A percentile compares a stretch with the other conserved stretches of the same genome.
Conservation (phyloP, 2,888 invertebrate genomes). For the Trissonchulus sp. region DNA sequence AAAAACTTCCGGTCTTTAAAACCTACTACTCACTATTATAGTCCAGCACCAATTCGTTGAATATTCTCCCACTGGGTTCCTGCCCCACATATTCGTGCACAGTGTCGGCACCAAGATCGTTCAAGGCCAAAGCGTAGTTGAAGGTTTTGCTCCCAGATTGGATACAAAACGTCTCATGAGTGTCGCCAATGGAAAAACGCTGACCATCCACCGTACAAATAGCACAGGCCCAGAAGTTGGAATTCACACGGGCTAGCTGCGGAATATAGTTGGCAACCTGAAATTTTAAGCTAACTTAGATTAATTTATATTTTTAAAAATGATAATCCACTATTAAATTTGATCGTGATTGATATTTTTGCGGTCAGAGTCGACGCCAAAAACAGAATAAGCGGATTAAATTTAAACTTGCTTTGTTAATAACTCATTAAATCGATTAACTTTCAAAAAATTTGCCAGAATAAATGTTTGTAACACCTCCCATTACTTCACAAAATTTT, state of each 20-base stretch:
- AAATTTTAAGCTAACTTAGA: conserved; percentile 21
- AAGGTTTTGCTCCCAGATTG: conserved; percentile 55
- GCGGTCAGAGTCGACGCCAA: no score
- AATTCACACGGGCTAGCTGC: conserved; percentile 77
- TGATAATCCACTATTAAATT: no score
- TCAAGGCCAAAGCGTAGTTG: conserved; percentile 54
- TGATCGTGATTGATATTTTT: no score
- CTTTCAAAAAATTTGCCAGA: no score
- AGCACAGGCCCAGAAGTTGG: conserved; percentile 87
- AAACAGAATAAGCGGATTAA: no score
- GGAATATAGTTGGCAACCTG: conserved; percentile 68
- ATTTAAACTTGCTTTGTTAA: no score
- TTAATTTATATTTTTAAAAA: no score
- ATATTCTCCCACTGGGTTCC: conserved; percentile 55
- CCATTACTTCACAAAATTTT: no score
- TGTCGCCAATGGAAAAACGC: conserved; percentile 54
- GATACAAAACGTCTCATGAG: conserved; percentile 53
- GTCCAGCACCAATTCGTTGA: conserved; percentile 53
- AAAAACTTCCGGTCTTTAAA: no score
- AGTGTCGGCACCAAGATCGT: conserved; percentile 53
- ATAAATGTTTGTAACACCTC: no score
- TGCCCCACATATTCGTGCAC: conserved; percentile 56
- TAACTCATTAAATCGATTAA: no score
- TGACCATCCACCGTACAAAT: conserved; percentile 94
- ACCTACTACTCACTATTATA: conserved; percentile 46